Conservation (phyloP, 2,113 vertebrate genomes). For the Antennarius striatus region DNA sequence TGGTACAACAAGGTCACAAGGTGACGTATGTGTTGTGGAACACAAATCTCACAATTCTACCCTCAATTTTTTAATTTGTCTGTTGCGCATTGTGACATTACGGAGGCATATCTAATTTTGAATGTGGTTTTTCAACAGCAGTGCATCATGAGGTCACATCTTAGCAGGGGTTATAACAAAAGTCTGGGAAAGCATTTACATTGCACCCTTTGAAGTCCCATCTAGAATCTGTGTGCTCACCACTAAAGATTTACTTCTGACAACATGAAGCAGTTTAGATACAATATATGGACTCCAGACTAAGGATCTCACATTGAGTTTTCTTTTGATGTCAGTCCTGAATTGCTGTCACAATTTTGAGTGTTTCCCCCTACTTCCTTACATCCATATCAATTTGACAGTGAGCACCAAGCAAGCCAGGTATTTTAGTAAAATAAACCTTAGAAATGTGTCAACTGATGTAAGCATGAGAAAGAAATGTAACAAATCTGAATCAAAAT, state of each 20-base stretch:
- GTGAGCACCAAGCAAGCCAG: background rate
- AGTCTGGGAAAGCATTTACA: background rate
- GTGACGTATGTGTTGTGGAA: too few species aligned
- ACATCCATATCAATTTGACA: constrained; percentile 8
- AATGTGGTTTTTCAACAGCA: background rate
- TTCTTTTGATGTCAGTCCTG: constrained; percentile 18
- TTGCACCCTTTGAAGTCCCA: too few species aligned
- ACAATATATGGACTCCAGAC: constrained; percentile 15
- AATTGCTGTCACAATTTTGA: constrained; percentile 14
- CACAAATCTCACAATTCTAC: too few species aligned
- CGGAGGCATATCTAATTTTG: too few species aligned
- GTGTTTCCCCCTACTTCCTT: background rate
- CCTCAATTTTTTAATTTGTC: too few species aligned
- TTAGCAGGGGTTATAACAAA: background rate
- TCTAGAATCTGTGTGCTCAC: background rate
- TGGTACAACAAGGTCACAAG: too few species aligned
- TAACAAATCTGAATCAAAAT: too few species aligned
- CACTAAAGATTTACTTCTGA: constrained; percentile 15
- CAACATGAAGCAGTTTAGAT: constrained; percentile 16
- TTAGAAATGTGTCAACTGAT: constrained; percentile 13
- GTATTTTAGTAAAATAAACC: constrained; percentile 11
- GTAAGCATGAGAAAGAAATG: constrained; percentile 9
- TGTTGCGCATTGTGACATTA: too few species aligned
- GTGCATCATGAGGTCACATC: background rate
- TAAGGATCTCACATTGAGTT: constrained; percentile 15